Base-by-base conservation (phyloP, 1,140 invertebrate genomes). In the Thaumatotibia leucotreta region DNA sequence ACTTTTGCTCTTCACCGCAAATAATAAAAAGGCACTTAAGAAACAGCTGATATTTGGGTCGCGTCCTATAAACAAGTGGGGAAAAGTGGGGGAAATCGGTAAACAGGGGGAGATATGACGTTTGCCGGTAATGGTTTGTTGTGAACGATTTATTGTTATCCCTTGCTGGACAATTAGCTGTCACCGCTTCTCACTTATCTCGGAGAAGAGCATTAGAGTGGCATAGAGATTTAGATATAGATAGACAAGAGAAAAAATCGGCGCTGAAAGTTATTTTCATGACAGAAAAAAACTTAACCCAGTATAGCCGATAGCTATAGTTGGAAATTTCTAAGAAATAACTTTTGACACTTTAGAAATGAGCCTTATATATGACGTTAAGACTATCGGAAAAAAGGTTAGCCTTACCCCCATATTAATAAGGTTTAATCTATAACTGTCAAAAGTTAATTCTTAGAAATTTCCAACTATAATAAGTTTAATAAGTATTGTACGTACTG, bases 161-260 rank as follows among this genome's bases (percentile, higher is more conserved):
- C 69, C 70, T 61, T 68, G 65, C 35, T 35, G 23, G 35, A 69
- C 73, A 75, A 72, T 74, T 72, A 75, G 65, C 65, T 66, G 70
- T 75, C 73, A 67, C 35, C 62, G 61, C 52, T 69, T 67, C 73
- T 69, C 63, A 66, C 66, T 68, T 64, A 65, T 31, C 32, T 31
- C 29, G 11, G n/a, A 24, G 23, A 58, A 29, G 22, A 4, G 31
- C 31, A 63, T 31, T 20, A 20, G 33, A 17, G 14, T 20, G 20
- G 33, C 9, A 9, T 63, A 32, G 61, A 63, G n/a, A 20, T n/a
- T n/a, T n/a, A n/a, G n/a, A n/a, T n/a, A n/a, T n/a, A n/a, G n/a
- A n/a, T n/a, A 6, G 50, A 39, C 2, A 2, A 11, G 2, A 11
- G 3, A 39, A 11, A 4, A 39, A 39, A 39, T 39, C 10, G 10